These are phyloP conservation scores for Crematogaster levior DNA, from an alignment of 2,888 invertebrate genomes.

Conservation along the genomic window DNA sequence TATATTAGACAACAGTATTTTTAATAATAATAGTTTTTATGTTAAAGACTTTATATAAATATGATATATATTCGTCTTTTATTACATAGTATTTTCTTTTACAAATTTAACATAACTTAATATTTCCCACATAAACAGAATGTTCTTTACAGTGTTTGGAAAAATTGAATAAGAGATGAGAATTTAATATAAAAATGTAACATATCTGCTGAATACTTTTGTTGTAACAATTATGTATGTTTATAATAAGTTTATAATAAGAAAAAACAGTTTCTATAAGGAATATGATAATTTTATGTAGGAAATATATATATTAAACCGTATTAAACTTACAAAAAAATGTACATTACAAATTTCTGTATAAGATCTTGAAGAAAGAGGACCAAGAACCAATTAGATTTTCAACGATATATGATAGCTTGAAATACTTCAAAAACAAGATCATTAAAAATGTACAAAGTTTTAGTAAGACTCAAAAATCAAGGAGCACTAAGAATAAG, in stretches of 20 bases:
- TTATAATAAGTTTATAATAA: too few relatives aligned
- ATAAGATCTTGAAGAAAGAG: background rate
- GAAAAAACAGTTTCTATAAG: too few relatives aligned
- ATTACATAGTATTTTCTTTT: too few relatives aligned
- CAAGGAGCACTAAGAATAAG: background rate
- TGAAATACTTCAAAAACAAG: conserved; percentile 26
- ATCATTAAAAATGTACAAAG: conserved; percentile 6
- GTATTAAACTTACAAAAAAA: background rate
- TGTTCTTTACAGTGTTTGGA: too few relatives aligned
- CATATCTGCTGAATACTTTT: too few relatives aligned
- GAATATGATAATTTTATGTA: background rate
- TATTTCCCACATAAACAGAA: background rate
- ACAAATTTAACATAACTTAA: background rate
- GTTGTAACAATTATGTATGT: too few relatives aligned
- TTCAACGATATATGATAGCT: background rate
- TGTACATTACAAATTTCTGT: background rate
- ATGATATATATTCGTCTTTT: background rate
- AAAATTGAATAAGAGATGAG: too few relatives aligned
- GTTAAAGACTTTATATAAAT: background rate
- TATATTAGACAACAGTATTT: background rate
- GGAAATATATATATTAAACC: background rate
- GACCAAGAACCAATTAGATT: background rate
- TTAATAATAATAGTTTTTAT: background rate
- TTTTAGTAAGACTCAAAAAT: background rate
- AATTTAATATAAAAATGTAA: too few relatives aligned